Base-by-base conservation (phyloP, 2,888 invertebrate species). In the Tinea trinotella region DNA sequence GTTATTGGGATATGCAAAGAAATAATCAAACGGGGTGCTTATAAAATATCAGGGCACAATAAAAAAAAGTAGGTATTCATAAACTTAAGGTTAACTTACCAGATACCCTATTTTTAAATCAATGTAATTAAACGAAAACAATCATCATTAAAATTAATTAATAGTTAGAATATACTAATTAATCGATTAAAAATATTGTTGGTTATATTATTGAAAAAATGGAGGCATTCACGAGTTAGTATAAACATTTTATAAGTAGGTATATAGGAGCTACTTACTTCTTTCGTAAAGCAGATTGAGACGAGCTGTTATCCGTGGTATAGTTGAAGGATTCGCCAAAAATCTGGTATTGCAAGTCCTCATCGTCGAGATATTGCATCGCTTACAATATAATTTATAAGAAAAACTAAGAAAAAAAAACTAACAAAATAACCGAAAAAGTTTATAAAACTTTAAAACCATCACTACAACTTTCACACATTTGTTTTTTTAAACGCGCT, bases 321-420 rank as follows among this genome's bases (percentile, higher is more conserved):
- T 82, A 73, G 61, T 76, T 77, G 74, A 77, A 85, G 74, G 84
- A 79, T 65, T 83, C 82, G 61, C 83, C 85, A 74, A 85, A 85
- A 76, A 85, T 85, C 82, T 79, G 79, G 75, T 84, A 84, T 71
- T 85, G 84, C 62, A 85, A 76, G 61, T 84, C 84, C 66, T 84
- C 85, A 59, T 83, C 79, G 56, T 81, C 84, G 74, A 81, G 82
- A 81, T 70, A 84, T 85, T 85, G 85, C 85, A 85, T 85, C 69
- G 73, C 84, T 83, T 76, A 74, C 12, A 46, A 12, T 12, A 71
- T 79, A 72, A 72, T 68, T 71, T 69, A 69, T 60, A 59, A 62
- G 5, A 50, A 50, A 50, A 50, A 50, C 22, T 10, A 6, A 19
- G 5, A 22, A 9, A 12, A 13, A 50, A 3, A 30, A 15, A 36